Base-by-base conservation (phyloP, 2,113 vertebrate genomes). In the Anarrhichthys ocellatus region DNA sequence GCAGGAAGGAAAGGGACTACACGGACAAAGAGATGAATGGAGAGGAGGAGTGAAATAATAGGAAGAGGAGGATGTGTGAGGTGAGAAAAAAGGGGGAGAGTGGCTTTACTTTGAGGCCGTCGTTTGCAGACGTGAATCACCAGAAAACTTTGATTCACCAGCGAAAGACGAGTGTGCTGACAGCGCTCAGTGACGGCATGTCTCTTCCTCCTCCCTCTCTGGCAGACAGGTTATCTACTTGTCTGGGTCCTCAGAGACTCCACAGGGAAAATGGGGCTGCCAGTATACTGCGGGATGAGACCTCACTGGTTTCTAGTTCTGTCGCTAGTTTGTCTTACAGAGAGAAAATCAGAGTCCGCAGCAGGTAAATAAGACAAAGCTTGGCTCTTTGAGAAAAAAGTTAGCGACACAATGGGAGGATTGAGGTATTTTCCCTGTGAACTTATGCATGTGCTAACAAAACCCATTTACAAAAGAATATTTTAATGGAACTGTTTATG, bases 61-160 rank as follows among this genome's bases (percentile, higher is more conserved):
- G 80, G 67, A 83, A 78, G 81, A 83, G 78, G 77, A 63, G 88
- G 82, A 67, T 83, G 59, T 24, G 56, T 44, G 73, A 24, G 86
- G 63, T 62, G 85, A 84, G 80, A 84, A 88, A 58, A 83, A 88
- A 73, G 64, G 29, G 62, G 77, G 82, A 81, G 83, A 82, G 80
- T 72, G 81, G 81, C 73, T 29, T 13, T 50, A 77, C 62, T 85
- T 78, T 66, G 36, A 44, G 83, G 56, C 54, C 1, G 42, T 89
- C 36, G 24, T 82, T 91, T 24, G 72, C 90, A 94, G 91, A 93
- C 90, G 72, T 95, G 94, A 95, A 91, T 94, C 92, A 95, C 63
- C 67, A 81, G 83, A 89, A 90, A 90, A 88, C 50, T 73, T 93
- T 95, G 94, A 95, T 59, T 95, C 94, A 95, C 77, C 62, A 36